Base-by-base conservation (phyloP, 1,140 invertebrate species). In the Homalodisca vitripennis region DNA sequence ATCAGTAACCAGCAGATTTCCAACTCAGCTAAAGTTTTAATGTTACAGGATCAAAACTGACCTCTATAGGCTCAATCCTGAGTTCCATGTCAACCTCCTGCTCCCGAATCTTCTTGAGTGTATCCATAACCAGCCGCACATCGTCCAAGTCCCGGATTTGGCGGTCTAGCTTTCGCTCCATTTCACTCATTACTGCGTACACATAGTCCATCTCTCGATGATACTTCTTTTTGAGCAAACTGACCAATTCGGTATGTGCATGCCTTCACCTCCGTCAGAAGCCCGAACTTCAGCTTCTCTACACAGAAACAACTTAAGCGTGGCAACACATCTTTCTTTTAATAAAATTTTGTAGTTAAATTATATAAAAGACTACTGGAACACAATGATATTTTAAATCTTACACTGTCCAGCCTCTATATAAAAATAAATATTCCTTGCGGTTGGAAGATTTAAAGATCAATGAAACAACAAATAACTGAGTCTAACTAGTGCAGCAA, bases 61-160 rank as follows among this genome's bases (percentile, higher is more conserved):
- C 91, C 81, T 98, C 96, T 67, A 98, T 95, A 0, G 95, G 94
- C 75, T 92, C 92, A 66, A 98, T 97, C 75, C 87, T 89, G 48
- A 97, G 83, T 75, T 98, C 96, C 89, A 98, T 94, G 76, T 97
- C 93, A 13, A 98, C 94, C 82, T 98, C 95, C 78, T 95, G 92
- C 75, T 97, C 94, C 10, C 95, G 82, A 66, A 98, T 94, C 78
- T 97, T 95, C 77, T 93, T 92, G 66, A 98, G 79, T 0, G 92
- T 95, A 71, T 95, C 93, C 92, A 98, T 98, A 22, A 95, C 90
- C 76, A 93, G 87, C 62, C 95, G 84, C 1, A 98, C 94, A 74
- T 98, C 95, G 78, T 98, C 95, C 26, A 98, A 82, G 78, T 97
- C 95, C 64, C 92, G 84, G 51, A 98, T 92, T 55, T 92, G 92